A percentile compares a stretch with the other conserved stretches of the same genome.
phyloP scores from a whole-genome alignment of 2,113 vertebrate species.

The Drymodes brunneopygia region DNA sequence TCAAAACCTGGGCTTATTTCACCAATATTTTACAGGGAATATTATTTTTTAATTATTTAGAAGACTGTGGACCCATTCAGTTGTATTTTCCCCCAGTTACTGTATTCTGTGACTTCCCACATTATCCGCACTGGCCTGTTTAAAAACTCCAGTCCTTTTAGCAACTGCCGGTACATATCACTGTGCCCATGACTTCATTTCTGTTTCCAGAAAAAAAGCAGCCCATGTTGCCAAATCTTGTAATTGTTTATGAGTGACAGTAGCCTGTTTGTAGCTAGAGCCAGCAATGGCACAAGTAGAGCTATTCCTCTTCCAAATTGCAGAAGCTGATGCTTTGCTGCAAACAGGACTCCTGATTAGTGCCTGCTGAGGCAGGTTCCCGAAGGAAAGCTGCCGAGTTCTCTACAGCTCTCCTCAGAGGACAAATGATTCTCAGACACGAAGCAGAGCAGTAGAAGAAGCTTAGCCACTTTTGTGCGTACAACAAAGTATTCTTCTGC shows the following conservation, averaged over 20 bases:
- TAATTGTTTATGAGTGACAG: constrained; percentile 47
- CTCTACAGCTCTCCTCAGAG: not conserved
- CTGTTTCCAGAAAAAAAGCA: constrained; percentile 27
- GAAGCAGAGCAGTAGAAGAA: not conserved
- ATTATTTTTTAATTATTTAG: not conserved
- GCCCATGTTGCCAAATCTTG: constrained; percentile 40
- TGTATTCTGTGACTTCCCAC: not conserved
- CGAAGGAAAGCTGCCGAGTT: not conserved
- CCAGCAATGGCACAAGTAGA: constrained; percentile 11
- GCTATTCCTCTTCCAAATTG: not conserved
- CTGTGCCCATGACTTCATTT: constrained; percentile 19
- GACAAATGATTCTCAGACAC: not conserved
- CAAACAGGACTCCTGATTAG: not conserved
- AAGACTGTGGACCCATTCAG: not conserved
- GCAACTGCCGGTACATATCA: not conserved
- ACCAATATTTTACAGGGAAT: not conserved
- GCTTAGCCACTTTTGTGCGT: not conserved
- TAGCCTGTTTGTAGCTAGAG: constrained; percentile 28
- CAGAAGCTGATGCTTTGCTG: not conserved
- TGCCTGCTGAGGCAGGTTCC: not conserved
- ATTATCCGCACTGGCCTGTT: not conserved
- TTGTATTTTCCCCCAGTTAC: not conserved
- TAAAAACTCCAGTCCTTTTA: not conserved
- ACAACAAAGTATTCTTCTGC: not conserved
- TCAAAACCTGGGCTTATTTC: not conserved